Evolutionary conservation across 2,888 invertebrate genomes (phyloP).

Genomic region (Tetanocera ferruginea): DNA sequence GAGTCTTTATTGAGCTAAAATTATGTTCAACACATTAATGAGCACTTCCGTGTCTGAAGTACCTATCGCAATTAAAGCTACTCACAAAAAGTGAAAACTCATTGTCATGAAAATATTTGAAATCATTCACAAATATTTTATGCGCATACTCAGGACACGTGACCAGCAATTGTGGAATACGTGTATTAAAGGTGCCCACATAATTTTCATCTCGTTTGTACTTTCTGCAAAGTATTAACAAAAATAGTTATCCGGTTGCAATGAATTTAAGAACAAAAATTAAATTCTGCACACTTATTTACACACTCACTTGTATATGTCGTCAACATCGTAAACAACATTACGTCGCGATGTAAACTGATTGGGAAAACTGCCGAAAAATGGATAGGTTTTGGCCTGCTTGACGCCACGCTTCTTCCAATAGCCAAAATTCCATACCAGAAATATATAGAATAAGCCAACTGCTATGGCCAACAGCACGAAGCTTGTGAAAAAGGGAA

Average conservation of each 20-base stretch:
- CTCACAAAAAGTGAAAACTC: slow-evolving; percentile 56
- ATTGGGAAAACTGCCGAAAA: slow-evolving; percentile 65
- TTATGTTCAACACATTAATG: background rate
- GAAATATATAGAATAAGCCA: slow-evolving; percentile 53
- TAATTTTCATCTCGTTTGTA: slow-evolving; percentile 57
- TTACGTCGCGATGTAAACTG: slow-evolving; percentile 58
- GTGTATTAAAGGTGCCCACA: slow-evolving; percentile 67
- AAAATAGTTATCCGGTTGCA: background rate
- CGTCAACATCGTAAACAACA: slow-evolving; percentile 63
- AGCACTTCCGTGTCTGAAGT: background rate
- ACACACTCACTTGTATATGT: slow-evolving; percentile 66
- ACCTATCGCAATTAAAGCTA: slow-evolving; percentile 24
- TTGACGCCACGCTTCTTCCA: slow-evolving; percentile 67
- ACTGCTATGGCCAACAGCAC: background rate
- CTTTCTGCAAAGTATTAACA: slow-evolving; percentile 47
- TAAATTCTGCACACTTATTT: background rate
- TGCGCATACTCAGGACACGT: slow-evolving; percentile 65
- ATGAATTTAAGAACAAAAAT: background rate
- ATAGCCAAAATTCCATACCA: slow-evolving; percentile 63
- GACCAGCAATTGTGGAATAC: slow-evolving; percentile 66
- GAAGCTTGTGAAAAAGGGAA: background rate
- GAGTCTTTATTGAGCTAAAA: slow-evolving; percentile 59
- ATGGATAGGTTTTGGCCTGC: slow-evolving; percentile 62
- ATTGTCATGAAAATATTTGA: slow-evolving; percentile 67
- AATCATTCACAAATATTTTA: slow-evolving; percentile 68